Evolutionary conservation across 2,797 vertebrate genomes (phyloP), one percentile per base, ranked within the genome.

Genomic region (Miichthys miiuy): DNA sequence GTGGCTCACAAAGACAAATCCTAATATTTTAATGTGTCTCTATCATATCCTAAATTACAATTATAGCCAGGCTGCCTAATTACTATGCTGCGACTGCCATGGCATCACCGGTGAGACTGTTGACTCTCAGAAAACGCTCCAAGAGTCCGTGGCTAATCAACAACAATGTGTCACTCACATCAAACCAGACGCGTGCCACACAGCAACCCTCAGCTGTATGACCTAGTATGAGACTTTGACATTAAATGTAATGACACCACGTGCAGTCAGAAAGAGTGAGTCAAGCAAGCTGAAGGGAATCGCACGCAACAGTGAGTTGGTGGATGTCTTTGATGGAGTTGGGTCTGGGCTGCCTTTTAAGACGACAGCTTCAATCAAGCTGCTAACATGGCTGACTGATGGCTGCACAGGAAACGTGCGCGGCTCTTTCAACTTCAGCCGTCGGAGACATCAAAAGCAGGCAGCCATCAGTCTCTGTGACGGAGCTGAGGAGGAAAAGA

Each of bases 371-470:
- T 88, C 84, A 88, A 84, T 81, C 68, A 72, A 76, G 82, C 66
- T 77, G 88, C 81, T 57, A 73, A 84, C 63, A 56, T 57, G 63
- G 61, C 82, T 72, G 85, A 85, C 81, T 81, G 90, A 90, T 79
- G 57, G 87, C 68, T 41, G 38, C 10, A 42, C 87, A 88, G 89
- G 90, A 89, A 91, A 84, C 42, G 3, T 68, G 54, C 71, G 64
- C 25, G 70, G 73, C 56, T 72, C 85, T 91, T 93, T 90, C 75
- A 91, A 91, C 88, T 87, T 81, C 48, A 68, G 78, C 77, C 55
- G 34, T 67, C 76, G 16, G 73, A 66, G 87, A 88, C 89, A 84
- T 92, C 88, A 90, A 91, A 92, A 70, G 85, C 23, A 44, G 73
- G 74, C 79, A 55, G 80, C 41, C 72, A 64, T 87, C 83, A 80